These are phyloP conservation scores for Himalopsyche phryganea DNA, from an alignment of 1,140 invertebrate species.

Conservation along the genomic window DNA sequence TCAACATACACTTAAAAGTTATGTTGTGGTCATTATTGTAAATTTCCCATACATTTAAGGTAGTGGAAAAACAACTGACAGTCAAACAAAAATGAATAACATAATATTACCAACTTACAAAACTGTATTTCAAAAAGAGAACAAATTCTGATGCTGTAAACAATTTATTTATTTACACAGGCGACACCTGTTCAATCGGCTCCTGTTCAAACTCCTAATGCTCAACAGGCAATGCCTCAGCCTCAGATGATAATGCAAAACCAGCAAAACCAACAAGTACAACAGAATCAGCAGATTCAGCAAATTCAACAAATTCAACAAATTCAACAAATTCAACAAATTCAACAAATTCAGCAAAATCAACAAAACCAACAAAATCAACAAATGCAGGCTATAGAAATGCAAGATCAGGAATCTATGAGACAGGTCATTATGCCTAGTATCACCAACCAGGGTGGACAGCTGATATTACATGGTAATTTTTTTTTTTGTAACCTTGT, in stretches of 20 bases:
- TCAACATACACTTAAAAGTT: too few relatives aligned
- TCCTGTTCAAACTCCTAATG: not conserved
- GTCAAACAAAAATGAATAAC: too few relatives aligned
- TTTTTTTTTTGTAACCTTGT: not conserved
- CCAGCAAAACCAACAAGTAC: not conserved
- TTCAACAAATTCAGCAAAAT: not conserved
- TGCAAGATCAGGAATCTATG: constrained; percentile 37
- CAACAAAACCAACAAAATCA: not conserved
- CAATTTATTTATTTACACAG: too few relatives aligned
- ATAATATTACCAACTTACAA: too few relatives aligned
- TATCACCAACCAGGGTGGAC: constrained; percentile 40
- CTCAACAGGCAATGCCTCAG: constrained; percentile 12
- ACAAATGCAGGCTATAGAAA: constrained; percentile 37
- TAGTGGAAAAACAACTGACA: too few relatives aligned
- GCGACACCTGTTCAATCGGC: not conserved
- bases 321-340: not conserved
- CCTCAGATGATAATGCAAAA: not conserved
- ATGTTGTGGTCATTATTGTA: too few relatives aligned
- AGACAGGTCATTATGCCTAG: constrained; percentile 28
- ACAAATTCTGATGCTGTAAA: too few relatives aligned
- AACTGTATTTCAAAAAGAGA: too few relatives aligned
- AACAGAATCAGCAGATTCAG: not conserved
- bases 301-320: constrained; percentile 24
- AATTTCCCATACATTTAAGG: too few relatives aligned
- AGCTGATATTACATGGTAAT: constrained; percentile 46